Conservation (phyloP, 2,797 vertebrate genomes). For the Peromyscus aztecus region DNA sequence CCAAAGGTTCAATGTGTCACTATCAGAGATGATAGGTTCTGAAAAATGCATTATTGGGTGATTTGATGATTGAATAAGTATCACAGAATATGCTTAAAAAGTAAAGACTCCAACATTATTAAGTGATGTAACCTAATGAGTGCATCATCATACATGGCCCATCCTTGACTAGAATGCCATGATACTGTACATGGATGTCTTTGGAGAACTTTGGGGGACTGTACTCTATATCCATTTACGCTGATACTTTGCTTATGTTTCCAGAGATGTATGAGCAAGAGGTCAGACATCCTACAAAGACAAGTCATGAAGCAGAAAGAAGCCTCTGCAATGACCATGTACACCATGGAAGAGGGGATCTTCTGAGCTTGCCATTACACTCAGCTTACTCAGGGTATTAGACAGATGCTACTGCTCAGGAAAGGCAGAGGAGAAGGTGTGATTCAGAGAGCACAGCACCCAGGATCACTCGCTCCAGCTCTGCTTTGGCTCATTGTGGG, state of each 20-base stretch:
- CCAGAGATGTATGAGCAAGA: not conserved
- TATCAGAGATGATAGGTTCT: not conserved
- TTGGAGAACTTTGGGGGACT: not conserved
- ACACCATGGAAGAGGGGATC: not conserved
- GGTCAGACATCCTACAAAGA: not conserved
- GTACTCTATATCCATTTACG: not conserved
- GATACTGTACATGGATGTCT: not conserved
- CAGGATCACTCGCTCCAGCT: no score
- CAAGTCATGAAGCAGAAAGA: not conserved
- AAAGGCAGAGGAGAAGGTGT: not conserved
- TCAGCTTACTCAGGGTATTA: not conserved
- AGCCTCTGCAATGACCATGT: not conserved
- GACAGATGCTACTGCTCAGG: not conserved
- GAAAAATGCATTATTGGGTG: not conserved
- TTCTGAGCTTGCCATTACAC: not conserved
- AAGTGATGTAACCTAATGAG: not conserved
- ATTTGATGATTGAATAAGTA: not conserved
- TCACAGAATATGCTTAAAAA: not conserved
- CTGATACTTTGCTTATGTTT: not conserved
- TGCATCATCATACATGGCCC: not conserved
- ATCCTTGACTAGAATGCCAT: not conserved
- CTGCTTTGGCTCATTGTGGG: not conserved
- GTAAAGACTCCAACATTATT: not conserved
- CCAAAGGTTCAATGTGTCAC: not conserved
- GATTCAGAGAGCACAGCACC: not conserved